Evolutionary conservation across 2,113 vertebrate species (phyloP), one percentile per base, ranked within the genome.

Genomic region (Rafetus swinhoei): DNA sequence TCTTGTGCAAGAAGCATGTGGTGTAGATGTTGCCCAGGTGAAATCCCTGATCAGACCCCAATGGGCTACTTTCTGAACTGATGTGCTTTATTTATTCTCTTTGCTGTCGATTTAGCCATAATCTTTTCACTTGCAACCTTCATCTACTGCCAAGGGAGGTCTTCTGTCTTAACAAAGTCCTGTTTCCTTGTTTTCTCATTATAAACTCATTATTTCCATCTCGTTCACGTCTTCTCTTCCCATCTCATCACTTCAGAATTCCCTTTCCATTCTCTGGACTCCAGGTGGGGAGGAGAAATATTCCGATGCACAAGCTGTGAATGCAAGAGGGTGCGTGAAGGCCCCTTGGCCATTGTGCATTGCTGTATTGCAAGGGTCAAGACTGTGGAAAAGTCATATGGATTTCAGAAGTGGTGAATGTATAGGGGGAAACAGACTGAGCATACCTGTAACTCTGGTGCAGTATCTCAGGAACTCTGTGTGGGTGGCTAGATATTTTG

Each of bases 381-480:
- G 55, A 52, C 25, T 14, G 56, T 93, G 82, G 55, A 35, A 83
- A 90, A 92, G 5, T 84, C 91, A 82, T 15, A 59, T 85, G 76
- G 79, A 25, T 19, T 35, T 65, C 74, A 54, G 86, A 86, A 57
- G 9, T 87, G n/a, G 15, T 79, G 76, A 35, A 54, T 3, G 0
- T 53, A 5, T 15, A 19, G 0, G 0, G 39, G 52, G 9, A 0
- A 0, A 4, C 45, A 56, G 24, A 9, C 39, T 82, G 18, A 72
- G 10, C n/a, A n/a, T 80, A 65, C 6, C 55, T 77, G 12, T 57
- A 86, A 7, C 1, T 59, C 35, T 29, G 6, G 2, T 3, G 2
- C 8, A 15, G 15, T 15, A 10, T 57, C 14, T 35, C 21, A 24
- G 1, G 2, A 16, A 18, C 1, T 4, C 29, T 80, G 52, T 82